Conservation (phyloP, 2,888 invertebrate species). For the Toxonevra muliebris region DNA sequence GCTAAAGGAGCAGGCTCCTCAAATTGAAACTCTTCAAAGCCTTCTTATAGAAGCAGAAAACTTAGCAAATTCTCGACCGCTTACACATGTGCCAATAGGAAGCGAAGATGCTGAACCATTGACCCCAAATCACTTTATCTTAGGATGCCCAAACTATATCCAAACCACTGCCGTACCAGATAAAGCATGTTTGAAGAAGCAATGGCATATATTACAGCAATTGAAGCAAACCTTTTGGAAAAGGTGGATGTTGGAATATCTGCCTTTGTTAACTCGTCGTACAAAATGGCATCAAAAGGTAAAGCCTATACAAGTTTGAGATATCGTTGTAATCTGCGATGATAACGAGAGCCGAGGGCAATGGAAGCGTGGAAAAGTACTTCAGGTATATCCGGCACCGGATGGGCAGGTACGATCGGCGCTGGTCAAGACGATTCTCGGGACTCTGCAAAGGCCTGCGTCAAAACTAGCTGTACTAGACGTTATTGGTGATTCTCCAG, state of each 20-base stretch:
- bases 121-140: conserved; percentile 33
- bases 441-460: no score
- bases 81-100: conserved; percentile 34
- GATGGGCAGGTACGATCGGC: no score
- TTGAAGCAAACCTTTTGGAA: conserved; percentile 29
- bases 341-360: no score
- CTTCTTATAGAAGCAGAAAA: conserved; percentile 37
- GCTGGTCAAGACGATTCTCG: no score
- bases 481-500: no score
- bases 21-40: conserved; percentile 33
- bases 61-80: conserved; percentile 32
- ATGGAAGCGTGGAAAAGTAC: no score
- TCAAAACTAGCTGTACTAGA: no score
- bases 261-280: conserved; percentile 20
- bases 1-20: conserved; percentile 34
- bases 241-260: conserved; percentile 23
- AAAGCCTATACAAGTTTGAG: conserved; percentile 19
- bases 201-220: conserved; percentile 37
- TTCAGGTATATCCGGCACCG: no score
- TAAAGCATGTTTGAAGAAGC: conserved; percentile 27
- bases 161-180: conserved; percentile 28
- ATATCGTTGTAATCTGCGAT: no score
- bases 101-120: conserved; percentile 29
- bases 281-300: conserved; percentile 20
- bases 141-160: conserved; percentile 30